These are phyloP conservation scores for Arbacia lixula DNA, from an alignment of 53 echinoderm and acorn worm genomes.

Conservation along the genomic window DNA sequence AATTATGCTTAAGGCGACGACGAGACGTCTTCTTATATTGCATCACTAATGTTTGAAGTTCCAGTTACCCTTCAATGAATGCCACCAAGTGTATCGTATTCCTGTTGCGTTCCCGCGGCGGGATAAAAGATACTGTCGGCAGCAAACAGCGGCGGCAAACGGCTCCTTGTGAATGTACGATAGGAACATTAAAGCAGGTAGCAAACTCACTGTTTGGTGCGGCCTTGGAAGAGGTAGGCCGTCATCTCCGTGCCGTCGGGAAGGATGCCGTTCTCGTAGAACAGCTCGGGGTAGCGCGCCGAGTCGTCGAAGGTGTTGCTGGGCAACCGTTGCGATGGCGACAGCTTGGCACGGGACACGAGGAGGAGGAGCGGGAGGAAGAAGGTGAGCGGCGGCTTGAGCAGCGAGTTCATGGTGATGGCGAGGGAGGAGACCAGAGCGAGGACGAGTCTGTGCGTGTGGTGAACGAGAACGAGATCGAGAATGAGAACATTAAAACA, in stretches of 20 bases:
- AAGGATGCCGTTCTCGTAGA: constrained; percentile 81
- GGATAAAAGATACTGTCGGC: no score
- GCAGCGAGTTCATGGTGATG: constrained; percentile 63
- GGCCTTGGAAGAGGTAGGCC: constrained; percentile 67
- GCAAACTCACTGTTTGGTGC: constrained; percentile 73
- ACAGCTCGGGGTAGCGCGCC: constrained; percentile 70
- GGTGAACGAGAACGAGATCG: no score
- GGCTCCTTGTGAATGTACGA: background rate
- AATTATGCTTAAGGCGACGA: no score
- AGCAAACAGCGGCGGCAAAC: no score
- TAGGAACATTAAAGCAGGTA: background rate
- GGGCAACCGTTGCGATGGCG: constrained; percentile 82
- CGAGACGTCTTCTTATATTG: no score
- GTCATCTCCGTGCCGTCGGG: constrained; percentile 91
- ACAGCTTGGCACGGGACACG: constrained; percentile 77
- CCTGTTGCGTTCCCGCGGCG: no score
- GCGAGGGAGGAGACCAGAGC: background rate
- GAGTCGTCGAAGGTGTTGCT: constrained; percentile 69
- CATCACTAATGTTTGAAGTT: no score
- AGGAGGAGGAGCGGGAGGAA: constrained; percentile 67
- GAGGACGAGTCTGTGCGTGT: constrained; percentile 19
- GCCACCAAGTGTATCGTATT: no score
- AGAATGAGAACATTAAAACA: no score
- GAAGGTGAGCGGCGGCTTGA: constrained; percentile 74
- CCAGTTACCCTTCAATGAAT: no score